A percentile compares a stretch with the other conserved stretches of the same genome.
Evolutionary conservation across 2,888 invertebrate genomes (phyloP).

Genomic region (Carcina quercana): DNA sequence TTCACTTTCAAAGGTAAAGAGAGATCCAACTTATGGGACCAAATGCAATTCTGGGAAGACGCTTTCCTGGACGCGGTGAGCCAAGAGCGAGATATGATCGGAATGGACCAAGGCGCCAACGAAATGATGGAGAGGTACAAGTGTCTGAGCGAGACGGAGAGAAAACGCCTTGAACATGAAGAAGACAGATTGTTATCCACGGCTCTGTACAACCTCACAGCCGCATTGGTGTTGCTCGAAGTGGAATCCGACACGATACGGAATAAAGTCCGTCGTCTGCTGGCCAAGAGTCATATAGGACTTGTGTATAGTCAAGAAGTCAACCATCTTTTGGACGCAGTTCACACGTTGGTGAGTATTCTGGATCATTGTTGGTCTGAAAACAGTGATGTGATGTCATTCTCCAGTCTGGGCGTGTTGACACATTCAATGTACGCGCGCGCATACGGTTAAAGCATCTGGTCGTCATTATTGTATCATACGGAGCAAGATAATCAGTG

Average conservation of each 20-base stretch:
- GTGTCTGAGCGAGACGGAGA: slow-evolving; percentile 91
- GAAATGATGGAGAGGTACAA: slow-evolving; percentile 99
- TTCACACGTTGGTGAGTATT: slow-evolving; percentile 90
- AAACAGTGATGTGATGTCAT: too few species aligned
- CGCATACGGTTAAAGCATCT: too few species aligned
- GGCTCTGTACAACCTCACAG: slow-evolving; percentile 96
- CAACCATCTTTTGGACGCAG: slow-evolving; percentile 95
- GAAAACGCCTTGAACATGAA: slow-evolving; percentile 97
- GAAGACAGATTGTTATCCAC: slow-evolving; percentile 97
- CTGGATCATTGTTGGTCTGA: too few species aligned
- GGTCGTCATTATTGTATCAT: too few species aligned
- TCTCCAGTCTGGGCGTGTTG: too few species aligned
- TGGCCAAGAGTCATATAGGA: slow-evolving; percentile 99
- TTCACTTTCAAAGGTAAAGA: slow-evolving; percentile 76
- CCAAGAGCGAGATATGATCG: slow-evolving; percentile 98
- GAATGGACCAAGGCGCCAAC: slow-evolving; percentile 99
- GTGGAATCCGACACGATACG: slow-evolving; percentile 89
- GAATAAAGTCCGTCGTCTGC: slow-evolving; percentile 89
- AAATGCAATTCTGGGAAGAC: slow-evolving; percentile 99
- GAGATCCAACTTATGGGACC: slow-evolving; percentile 94
- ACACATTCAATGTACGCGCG: too few species aligned
- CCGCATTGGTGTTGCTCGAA: slow-evolving; percentile 94
- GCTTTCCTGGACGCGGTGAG: slow-evolving; percentile 98
- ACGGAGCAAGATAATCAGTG: too few species aligned
- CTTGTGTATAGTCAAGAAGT: slow-evolving; percentile 98